phyloP scores from a whole-genome alignment of 2,888 invertebrate species.

The Melikaiella ostensackeni region DNA sequence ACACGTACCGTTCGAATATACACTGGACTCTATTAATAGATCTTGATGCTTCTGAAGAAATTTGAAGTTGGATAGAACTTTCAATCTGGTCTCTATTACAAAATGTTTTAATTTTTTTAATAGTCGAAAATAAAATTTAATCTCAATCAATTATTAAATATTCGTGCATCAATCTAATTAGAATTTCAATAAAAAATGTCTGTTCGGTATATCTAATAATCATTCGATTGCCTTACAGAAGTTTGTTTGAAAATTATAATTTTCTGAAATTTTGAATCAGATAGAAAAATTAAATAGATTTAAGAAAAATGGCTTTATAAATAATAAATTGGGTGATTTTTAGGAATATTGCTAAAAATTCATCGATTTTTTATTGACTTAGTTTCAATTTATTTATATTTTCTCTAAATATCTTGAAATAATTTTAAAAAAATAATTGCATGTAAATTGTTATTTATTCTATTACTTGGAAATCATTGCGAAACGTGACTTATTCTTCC shows the following conservation, averaged over 20 bases:
- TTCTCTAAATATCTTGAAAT: neutral
- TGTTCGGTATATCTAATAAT: too few species aligned
- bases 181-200: too few species aligned
- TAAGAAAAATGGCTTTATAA: neutral
- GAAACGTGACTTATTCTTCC: slow-evolving; percentile 10
- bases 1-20: neutral
- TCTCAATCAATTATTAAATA: too few species aligned
- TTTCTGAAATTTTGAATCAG: too few species aligned
- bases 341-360: neutral
- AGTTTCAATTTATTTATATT: neutral
- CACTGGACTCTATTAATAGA: slow-evolving; percentile 13
- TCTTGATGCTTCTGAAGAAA: neutral
- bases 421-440: neutral
- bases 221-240: too few species aligned
- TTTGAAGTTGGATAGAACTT: neutral
- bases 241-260: too few species aligned
- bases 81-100: neutral
- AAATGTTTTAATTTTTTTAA: neutral
- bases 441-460: neutral
- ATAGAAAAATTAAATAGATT: too few species aligned
- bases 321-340: neutral
- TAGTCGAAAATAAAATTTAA: neutral
- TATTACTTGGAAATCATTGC: neutral
- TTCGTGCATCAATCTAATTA: too few species aligned
- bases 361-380: neutral